phyloP scores from a whole-genome alignment of 2,113 vertebrate species.

The Ptyas mucosa region DNA sequence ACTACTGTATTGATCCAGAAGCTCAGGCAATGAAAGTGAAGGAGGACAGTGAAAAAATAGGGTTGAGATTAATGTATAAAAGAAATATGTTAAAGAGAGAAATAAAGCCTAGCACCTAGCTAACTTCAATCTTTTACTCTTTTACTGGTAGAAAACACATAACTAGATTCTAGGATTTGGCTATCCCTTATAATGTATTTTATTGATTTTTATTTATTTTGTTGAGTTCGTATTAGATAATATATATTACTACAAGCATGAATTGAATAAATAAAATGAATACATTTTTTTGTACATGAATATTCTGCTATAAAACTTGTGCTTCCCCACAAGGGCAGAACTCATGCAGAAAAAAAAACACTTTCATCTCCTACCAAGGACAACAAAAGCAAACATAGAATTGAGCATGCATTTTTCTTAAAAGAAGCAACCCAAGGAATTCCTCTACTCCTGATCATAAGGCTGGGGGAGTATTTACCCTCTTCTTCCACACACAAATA shows the following conservation, averaged over 20 bases:
- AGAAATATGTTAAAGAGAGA: not conserved
- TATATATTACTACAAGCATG: too few species aligned
- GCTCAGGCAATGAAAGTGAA: not conserved
- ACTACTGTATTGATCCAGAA: not conserved
- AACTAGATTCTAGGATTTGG: not conserved
- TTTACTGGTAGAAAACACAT: not conserved
- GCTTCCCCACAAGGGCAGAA: not conserved
- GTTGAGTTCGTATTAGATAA: too few species aligned
- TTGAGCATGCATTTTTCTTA: not conserved
- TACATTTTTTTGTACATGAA: not conserved
- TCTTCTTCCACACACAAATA: not conserved
- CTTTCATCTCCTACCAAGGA: not conserved
- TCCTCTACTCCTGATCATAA: not conserved
- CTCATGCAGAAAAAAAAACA: not conserved
- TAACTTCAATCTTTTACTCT: not conserved
- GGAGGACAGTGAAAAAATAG: not conserved
- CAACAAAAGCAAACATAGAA: not conserved
- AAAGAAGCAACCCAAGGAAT: not conserved
- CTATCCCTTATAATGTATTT: not conserved
- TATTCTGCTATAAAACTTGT: not conserved
- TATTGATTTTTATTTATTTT: too few species aligned
- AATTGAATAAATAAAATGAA: too few species aligned
- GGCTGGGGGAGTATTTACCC: not conserved
- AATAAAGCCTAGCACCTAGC: not conserved
- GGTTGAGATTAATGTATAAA: not conserved